Evolutionary conservation across 2,797 vertebrate genomes (phyloP).

Genomic region (Rhabdophis nuchalis): DNA sequence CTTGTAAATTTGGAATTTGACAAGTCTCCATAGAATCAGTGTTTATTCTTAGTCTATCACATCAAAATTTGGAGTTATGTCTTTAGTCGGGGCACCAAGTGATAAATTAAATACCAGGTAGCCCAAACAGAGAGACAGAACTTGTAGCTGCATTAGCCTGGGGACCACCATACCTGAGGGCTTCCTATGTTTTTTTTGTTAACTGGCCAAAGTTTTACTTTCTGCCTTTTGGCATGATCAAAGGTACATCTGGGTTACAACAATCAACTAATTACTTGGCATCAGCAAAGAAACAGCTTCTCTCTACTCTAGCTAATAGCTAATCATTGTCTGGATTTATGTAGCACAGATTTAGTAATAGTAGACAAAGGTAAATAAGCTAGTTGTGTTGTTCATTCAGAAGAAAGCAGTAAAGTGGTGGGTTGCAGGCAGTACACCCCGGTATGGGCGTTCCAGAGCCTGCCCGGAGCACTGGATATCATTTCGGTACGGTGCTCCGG

Average conservation of each 20-base stretch:
- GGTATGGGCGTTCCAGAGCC: too few species aligned
- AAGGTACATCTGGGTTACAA: neutral
- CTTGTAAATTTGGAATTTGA: neutral
- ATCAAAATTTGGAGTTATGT: neutral
- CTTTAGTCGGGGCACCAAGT: neutral
- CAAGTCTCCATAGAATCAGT: neutral
- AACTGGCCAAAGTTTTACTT: neutral
- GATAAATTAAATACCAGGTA: neutral
- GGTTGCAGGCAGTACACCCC: too few species aligned
- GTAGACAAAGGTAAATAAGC: neutral
- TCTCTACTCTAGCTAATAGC: neutral
- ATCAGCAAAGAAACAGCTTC: neutral
- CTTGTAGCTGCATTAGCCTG: neutral
- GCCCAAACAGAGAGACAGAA: too few species aligned
- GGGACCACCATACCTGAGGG: neutral
- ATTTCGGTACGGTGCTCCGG: too few species aligned
- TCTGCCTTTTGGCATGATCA: neutral
- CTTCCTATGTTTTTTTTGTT: neutral
- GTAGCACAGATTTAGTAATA: neutral
- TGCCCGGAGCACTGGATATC: too few species aligned
- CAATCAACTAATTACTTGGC: neutral
- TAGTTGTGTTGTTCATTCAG: neutral
- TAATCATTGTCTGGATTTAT: neutral
- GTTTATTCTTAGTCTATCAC: neutral
- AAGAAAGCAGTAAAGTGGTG: neutral